Evolutionary conservation across 2,113 vertebrate species (phyloP).

Genomic region (Pseudorasbora parva): DNA sequence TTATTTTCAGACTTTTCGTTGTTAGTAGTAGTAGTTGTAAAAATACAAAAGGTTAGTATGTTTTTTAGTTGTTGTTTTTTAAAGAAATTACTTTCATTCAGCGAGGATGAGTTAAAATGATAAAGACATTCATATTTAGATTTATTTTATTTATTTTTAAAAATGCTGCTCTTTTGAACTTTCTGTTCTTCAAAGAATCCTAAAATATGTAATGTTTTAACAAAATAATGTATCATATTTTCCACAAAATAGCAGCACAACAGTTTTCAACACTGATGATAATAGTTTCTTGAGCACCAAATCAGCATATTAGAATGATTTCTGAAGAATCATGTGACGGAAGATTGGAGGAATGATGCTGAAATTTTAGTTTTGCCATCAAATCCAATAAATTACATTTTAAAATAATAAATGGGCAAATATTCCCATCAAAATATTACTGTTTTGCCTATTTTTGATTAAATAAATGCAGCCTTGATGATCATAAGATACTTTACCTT

Average conservation of each 20-base stretch:
- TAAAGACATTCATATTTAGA: too few relatives aligned
- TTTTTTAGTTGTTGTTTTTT: too few relatives aligned
- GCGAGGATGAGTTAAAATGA: not conserved
- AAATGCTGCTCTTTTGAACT: too few relatives aligned
- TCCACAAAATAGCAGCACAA: not conserved
- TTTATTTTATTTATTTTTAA: too few relatives aligned
- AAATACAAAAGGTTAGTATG: too few relatives aligned
- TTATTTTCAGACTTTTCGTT: constrained; percentile 34
- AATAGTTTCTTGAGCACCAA: not conserved
- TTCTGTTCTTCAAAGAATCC: not conserved
- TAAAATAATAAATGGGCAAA: too few relatives aligned
- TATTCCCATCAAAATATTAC: not conserved
- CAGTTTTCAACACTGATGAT: not conserved
- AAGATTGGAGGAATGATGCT: not conserved
- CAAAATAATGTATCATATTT: not conserved
- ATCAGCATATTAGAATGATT: not conserved
- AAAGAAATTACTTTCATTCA: not conserved
- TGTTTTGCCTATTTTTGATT: not conserved
- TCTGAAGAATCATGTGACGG: not conserved
- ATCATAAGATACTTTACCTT: not conserved
- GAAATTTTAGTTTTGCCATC: not conserved
- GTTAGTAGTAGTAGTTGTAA: too few relatives aligned
- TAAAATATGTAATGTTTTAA: too few relatives aligned
- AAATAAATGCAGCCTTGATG: not conserved
- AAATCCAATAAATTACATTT: not conserved